phyloP scores from a whole-genome alignment of 2,888 invertebrate species.

The Coronaproctus castanopsis region DNA sequence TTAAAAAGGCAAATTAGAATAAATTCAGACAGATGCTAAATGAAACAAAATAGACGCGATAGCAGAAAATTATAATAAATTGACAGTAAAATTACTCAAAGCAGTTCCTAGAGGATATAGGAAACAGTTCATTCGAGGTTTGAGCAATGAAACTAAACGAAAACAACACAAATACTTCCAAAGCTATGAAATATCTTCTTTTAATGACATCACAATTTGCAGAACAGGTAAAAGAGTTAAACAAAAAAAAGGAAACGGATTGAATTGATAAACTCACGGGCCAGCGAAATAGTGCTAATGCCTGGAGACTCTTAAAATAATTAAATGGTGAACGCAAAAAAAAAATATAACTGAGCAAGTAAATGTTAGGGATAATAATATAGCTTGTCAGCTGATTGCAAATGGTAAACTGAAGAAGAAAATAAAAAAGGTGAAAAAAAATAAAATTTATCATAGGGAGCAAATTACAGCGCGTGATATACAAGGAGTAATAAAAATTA shows the following conservation, averaged over 20 bases:
- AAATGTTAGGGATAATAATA: not conserved
- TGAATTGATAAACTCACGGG: not conserved
- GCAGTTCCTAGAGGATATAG: constrained; percentile 4
- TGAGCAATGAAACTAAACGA: not conserved
- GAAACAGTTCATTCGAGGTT: not conserved
- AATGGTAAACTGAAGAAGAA: not conserved
- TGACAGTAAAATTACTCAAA: constrained; percentile 5
- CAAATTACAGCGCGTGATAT: not conserved
- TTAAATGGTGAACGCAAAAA: not conserved
- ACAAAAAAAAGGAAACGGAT: not conserved
- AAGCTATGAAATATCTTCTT: not conserved
- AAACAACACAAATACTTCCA: not conserved
- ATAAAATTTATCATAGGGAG: not conserved
- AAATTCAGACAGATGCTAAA: constrained; percentile 6
- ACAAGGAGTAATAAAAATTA: not conserved
- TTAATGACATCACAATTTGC: not conserved
- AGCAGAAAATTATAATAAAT: constrained; percentile 10
- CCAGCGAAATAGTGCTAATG: not conserved
- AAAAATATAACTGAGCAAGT: not conserved
- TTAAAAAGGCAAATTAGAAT: constrained; percentile 14
- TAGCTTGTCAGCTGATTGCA: not conserved
- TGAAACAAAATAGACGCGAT: constrained; percentile 8
- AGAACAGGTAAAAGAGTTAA: not conserved
- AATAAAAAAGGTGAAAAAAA: not conserved
- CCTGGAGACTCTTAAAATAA: not conserved